phyloP scores from a whole-genome alignment of 1,140 invertebrate species.

The Scaptomyza graminum region DNA sequence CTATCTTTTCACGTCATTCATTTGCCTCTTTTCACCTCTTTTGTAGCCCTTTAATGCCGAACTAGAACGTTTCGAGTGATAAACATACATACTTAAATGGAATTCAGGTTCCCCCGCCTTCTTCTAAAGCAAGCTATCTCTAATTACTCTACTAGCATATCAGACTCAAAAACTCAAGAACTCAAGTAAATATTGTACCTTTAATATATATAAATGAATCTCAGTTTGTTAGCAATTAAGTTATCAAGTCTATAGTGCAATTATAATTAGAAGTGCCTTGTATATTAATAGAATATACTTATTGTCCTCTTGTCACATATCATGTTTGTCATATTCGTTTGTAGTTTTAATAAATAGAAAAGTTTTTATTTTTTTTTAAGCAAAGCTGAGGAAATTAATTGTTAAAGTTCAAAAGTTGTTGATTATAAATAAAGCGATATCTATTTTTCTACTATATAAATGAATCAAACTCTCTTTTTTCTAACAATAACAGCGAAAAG shows the following conservation, averaged over 20 bases:
- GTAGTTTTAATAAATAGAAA: neutral
- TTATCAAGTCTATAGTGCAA: conserved; percentile 5
- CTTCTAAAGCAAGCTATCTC: conserved; percentile 16
- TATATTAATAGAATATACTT: neutral
- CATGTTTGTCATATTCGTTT: neutral
- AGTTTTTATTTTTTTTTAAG: neutral
- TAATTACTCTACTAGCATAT: conserved; percentile 12
- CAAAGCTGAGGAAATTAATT: conserved; percentile 27
- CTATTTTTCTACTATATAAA: conserved; percentile 38
- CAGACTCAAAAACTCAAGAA: neutral
- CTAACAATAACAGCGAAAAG: conserved; percentile 8
- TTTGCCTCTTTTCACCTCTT: conserved; percentile 51
- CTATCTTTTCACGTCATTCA: conserved; percentile 39
- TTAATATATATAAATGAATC: neutral
- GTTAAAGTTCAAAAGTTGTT: conserved; percentile 33
- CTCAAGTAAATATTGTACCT: neutral
- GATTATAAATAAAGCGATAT: conserved; percentile 40
- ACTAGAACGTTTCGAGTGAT: conserved; percentile 59
- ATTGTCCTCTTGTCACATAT: conserved; percentile 14
- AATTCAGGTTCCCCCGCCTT: conserved; percentile 19
- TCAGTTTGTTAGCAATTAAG: neutral
- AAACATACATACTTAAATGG: conserved; percentile 1
- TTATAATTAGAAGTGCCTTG: conserved; percentile 5
- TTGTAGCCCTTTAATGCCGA: conserved; percentile 76
- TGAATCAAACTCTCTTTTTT: too few relatives aligned